Evolutionary conservation across 2,113 vertebrate genomes (phyloP), one percentile per base, ranked within the genome.

Genomic region (Phylloscopus trochilus): DNA sequence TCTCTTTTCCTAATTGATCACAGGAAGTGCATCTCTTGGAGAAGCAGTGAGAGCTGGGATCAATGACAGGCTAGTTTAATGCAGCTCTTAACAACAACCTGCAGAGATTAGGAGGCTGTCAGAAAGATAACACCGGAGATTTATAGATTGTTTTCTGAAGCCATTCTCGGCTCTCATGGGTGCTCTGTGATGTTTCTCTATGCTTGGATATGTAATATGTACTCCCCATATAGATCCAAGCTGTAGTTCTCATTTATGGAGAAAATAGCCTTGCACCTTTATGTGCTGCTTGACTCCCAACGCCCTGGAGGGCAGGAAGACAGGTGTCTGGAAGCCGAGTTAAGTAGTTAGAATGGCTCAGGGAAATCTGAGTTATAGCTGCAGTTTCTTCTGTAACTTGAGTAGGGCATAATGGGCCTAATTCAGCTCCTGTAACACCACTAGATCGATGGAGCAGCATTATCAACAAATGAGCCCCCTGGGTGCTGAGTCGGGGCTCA

Each of bases 71-170:
- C 75, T 64, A 47, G 87, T 93, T 95, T 95, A 92, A 94, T 82
- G 67, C 67, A 80, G 88, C 70, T 84, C 89, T 92, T 96, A 74
- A 90, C 46, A 91, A 79, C 69, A 56, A 87, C 87, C 86, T 93
- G 87, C 55, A 89, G 83, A 82, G 92, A 87, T 94, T 92, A 94
- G 84, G 92, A 92, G 49, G 83, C 60, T 93, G 58, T 92, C 95
- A 92, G 73, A 91, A 83, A 93, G 89, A 82, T 93, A 95, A 97
- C 92, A 89, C 68, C 1, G 1, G 78, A 95, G 81, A 53, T 93
- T 86, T 92, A 87, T 92, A 87, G 91, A 91, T 93, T 90, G 80
- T 86, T 92, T 95, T 90, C 85, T 63, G 66, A 95, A 96, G 90
- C n/a, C 79, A 87, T 81, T 92, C 66, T 87, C 55, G 9, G 47